Evolutionary conservation across 2,113 vertebrate species (phyloP), one percentile per base, ranked within the genome.

Genomic region (Corynorhinus townsendii): DNA sequence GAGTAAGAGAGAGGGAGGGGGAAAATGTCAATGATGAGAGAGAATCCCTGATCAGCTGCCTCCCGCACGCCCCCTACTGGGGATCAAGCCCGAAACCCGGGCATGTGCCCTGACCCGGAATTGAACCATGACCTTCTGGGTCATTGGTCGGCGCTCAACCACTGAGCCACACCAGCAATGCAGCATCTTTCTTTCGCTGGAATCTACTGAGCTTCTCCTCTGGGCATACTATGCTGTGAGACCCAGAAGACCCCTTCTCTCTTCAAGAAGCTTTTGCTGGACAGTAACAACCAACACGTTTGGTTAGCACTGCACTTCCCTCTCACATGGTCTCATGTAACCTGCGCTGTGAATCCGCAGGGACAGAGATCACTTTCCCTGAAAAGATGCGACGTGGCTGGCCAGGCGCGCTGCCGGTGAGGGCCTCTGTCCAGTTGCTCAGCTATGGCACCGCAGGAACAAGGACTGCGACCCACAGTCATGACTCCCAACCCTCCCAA

Each of bases 381-480:
- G 59, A 71, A 66, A 84, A 90, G 80, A 76, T 5, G 49, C 49
- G 71, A 26, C 1, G 2, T 47, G 11, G 45, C 68, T n/a, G n/a
- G 56, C 20, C 5, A 33, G 64, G 38, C 3, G 5, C 4, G 28
- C 59, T 33, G 9, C 33, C 1, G 6, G 26, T 8, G 8, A 62
- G 72, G 40, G 20, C 52, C 59, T 22, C 35, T 16, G 43, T 66
- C 40, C 43, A 11, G 71, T 47, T 35, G 24, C 45, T 43, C 22
- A 3, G 59, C 62, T 11, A 4, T 4, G 0, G 28, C 7, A 0
- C 1, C 7, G 2, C 2, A 5, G 5, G 45, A 49, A n/a, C 38
- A 11, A 56, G 52, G 38, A 7, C 30, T 14, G 28, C 22, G 22
- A 30, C 35, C 71, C 24, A 16, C 16, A 0, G 2, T 3, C 56